These are phyloP conservation scores for Philantomba maxwellii DNA, from an alignment of 2,113 vertebrate genomes.

Conservation along the genomic window DNA sequence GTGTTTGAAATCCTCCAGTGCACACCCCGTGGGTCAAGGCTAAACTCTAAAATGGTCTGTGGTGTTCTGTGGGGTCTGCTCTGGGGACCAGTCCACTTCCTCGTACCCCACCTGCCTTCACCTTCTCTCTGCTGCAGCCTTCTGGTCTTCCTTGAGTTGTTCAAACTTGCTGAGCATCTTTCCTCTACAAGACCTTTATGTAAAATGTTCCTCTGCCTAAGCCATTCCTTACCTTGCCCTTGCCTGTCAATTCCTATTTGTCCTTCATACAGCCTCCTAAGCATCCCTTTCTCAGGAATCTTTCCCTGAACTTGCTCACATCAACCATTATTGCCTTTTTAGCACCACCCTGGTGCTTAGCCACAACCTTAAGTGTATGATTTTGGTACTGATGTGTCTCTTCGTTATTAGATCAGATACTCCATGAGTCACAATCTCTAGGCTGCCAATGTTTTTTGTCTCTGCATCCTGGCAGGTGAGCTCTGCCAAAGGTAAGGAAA, in stretches of 20 bases:
- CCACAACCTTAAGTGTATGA: accelerated
- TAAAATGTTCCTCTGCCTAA: background rate
- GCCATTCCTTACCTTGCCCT: too few relatives aligned
- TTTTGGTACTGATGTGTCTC: background rate
- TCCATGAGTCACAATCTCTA: background rate
- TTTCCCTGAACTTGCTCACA: background rate
- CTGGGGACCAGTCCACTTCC: accelerated
- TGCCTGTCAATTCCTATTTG: background rate
- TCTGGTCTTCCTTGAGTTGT: background rate
- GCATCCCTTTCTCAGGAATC: background rate
- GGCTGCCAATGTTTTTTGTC: background rate
- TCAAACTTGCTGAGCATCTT: background rate
- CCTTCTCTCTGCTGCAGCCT: background rate
- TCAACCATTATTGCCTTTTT: accelerated
- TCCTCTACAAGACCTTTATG: background rate
- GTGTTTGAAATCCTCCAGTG: background rate
- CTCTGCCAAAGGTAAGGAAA: background rate
- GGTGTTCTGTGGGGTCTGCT: accelerated
- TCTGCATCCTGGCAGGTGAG: background rate
- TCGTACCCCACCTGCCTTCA: accelerated
- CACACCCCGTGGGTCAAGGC: background rate
- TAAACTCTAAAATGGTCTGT: background rate
- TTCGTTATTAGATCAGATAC: background rate
- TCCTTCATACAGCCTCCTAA: background rate
- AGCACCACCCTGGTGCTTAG: background rate